Evolutionary conservation across 2,113 vertebrate species (phyloP).

Genomic region (Cololabis saira): DNA sequence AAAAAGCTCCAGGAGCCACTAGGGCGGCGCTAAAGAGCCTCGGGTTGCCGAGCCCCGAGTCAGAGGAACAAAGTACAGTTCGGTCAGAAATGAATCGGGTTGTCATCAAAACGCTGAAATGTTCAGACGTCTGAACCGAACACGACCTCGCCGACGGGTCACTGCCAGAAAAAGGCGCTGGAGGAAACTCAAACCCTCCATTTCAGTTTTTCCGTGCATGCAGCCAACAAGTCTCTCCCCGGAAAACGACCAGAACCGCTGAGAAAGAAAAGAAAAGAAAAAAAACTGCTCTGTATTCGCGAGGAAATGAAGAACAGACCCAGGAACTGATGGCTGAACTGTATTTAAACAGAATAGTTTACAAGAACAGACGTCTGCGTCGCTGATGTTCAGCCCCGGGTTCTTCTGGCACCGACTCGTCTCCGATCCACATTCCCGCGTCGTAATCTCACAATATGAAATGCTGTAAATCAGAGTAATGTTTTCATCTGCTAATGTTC

Average conservation of each 20-base stretch:
- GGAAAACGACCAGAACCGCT: conserved; percentile 35
- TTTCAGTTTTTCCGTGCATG: conserved; percentile 53
- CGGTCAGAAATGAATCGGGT: conserved; percentile 4
- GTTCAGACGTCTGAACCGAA: conserved; percentile 49
- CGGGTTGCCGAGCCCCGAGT: too few relatives aligned
- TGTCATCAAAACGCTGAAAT: conserved; percentile 47
- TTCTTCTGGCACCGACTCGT: conserved; percentile 20
- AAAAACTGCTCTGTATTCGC: conserved; percentile 21
- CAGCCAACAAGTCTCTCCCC: conserved; percentile 56
- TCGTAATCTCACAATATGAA: conserved; percentile 17
- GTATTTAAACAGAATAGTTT: not conserved
- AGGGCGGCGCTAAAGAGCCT: too few relatives aligned
- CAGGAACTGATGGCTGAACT: not conserved
- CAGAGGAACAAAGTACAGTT: conserved; percentile 41
- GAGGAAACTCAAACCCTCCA: conserved; percentile 43
- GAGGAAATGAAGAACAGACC: conserved; percentile 46
- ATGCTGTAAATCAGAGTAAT: conserved; percentile 20
- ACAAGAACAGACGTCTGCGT: conserved; percentile 5
- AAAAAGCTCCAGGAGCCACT: too few relatives aligned
- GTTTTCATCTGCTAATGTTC: not conserved
- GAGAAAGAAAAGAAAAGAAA: too few relatives aligned
- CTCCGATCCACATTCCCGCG: conserved; percentile 36
- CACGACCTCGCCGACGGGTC: conserved; percentile 41
- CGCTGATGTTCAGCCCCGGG: conserved; percentile 13
- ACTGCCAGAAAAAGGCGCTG: conserved; percentile 32